phyloP scores from a whole-genome alignment of 2,113 vertebrate species.

The Camarhynchus parvulus region DNA sequence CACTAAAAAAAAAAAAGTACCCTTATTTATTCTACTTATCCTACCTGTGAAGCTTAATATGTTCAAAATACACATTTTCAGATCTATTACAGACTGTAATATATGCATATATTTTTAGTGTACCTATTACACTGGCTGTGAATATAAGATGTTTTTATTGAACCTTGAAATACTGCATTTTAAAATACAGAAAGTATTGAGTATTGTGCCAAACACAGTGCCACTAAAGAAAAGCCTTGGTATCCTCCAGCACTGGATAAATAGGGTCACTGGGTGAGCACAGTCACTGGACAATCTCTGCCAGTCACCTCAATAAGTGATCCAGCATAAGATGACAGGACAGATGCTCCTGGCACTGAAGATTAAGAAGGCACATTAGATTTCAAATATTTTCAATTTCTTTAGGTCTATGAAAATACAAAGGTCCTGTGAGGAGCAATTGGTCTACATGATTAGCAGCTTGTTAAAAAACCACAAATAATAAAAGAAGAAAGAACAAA shows the following conservation, averaged over 20 bases:
- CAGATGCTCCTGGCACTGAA: neutral
- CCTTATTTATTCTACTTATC: neutral
- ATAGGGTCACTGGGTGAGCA: neutral
- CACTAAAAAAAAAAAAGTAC: neutral
- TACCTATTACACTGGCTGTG: neutral
- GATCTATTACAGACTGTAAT: neutral
- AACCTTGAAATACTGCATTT: neutral
- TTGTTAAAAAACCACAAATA: neutral
- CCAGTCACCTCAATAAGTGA: neutral
- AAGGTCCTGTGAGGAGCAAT: neutral
- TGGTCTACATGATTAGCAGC: neutral
- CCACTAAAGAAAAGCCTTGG: neutral
- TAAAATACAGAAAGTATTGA: neutral
- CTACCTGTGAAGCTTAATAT: neutral
- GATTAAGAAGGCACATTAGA: neutral
- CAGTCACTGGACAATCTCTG: neutral
- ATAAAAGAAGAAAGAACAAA: neutral
- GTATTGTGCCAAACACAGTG: neutral
- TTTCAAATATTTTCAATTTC: neutral
- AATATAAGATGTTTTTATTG: neutral
- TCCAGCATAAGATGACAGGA: neutral
- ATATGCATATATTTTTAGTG: accelerated
- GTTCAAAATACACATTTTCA: neutral
- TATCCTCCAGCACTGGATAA: neutral
- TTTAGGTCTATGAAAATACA: neutral